Evolutionary conservation across 2,113 vertebrate genomes (phyloP), one percentile per base, ranked within the genome.

Genomic region (Setophaga kirtlandii): DNA sequence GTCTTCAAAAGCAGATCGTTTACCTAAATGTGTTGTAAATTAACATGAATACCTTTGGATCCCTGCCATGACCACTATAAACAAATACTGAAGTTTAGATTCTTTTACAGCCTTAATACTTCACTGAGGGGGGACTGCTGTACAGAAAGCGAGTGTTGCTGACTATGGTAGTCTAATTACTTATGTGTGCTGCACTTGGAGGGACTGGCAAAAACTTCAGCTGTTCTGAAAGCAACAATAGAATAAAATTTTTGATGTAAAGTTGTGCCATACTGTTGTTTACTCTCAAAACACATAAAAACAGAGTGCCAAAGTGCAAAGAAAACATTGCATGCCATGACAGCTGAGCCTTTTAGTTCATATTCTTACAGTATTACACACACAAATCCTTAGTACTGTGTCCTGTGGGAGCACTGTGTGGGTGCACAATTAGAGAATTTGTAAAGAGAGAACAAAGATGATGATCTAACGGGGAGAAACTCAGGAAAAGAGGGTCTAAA

Each of bases 21-120:
- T 95, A 94, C 90, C 85, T 83, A 97, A 97, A 95, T 96, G 88
- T 96, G 59, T 71, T 98, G 94, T 96, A 97, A 97, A 98, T 98
- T 96, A 97, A 95, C 87, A 69, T 93, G 90, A 95, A 95, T 97
- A 50, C 91, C 91, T 93, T 96, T 97, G 97, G 97, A 97, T 90
- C 86, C 62, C 75, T 97, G 96, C 98, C 97, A 94, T 68, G 83
- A 93, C 96, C 95, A 74, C 91, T 92, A 83, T 97, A 97, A 97
- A 96, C 94, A 94, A 98, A 97, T 95, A 94, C 76, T 97, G 93
- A 95, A 97, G 88, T 96, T 97, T 95, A 97, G 80, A 93, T 97
- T 97, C 93, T 86, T 96, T 96, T 95, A 95, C 28, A 41, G 90
- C 91, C 96, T 94, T 96, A 96, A 84, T 94, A 89, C 77, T 96